phyloP scores from a whole-genome alignment of 2,113 vertebrate species.

The Sterna hirundo region DNA sequence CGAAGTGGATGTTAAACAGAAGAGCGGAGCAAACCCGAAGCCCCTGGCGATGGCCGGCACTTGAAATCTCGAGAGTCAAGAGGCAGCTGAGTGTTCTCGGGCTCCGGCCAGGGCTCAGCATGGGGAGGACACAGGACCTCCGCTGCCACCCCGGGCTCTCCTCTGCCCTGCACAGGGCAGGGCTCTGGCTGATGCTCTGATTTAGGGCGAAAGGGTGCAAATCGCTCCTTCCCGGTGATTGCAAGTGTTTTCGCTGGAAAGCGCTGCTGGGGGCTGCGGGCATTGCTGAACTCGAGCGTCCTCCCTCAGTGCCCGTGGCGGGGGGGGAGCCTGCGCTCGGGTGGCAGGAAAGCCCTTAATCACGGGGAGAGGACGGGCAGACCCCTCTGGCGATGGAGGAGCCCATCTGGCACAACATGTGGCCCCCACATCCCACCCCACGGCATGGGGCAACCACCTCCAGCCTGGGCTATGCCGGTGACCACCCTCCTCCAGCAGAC shows the following conservation, averaged over 20 bases:
- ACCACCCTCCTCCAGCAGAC: not conserved
- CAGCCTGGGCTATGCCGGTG: not conserved
- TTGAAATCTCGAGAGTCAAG: not conserved
- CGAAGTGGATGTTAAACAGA: not conserved
- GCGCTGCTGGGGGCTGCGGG: not conserved
- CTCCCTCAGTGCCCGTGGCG: rapidly evolving
- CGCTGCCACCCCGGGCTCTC: not conserved
- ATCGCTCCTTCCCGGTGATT: rapidly evolving
- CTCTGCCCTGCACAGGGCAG: not conserved
- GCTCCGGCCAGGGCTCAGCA: not conserved
- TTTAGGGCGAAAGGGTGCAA: not conserved
- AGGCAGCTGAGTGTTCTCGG: not conserved
- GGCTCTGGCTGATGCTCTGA: not conserved
- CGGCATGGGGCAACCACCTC: not conserved
- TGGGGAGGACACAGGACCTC: not conserved
- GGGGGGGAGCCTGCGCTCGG: not conserved
- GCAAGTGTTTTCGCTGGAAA: not conserved
- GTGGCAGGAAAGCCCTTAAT: not conserved
- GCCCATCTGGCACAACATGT: not conserved
- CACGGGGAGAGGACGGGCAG: not conserved
- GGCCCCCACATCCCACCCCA: not conserved
- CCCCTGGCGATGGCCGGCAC: not conserved
- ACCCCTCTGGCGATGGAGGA: not conserved
- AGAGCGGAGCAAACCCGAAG: not conserved
- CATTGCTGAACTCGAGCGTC: not conserved